These are phyloP conservation scores for Amniataba percoides DNA, from an alignment of 2,797 vertebrate species.

Conservation along the genomic window DNA sequence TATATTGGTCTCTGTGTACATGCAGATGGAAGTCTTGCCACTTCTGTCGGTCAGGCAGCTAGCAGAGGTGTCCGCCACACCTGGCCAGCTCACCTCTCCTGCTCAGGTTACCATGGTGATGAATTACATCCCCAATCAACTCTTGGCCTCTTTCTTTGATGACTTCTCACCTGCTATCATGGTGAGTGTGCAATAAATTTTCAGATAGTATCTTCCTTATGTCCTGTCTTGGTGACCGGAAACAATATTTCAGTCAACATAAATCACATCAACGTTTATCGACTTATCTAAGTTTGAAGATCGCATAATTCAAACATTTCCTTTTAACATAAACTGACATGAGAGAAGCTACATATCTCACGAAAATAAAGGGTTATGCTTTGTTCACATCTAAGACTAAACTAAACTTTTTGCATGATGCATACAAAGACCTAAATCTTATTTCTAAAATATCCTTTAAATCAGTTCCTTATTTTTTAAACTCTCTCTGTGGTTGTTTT, in stretches of 20 bases:
- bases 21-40: conserved; percentile 77
- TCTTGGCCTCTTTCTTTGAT: conserved; percentile 74
- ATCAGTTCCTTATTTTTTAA: not conserved
- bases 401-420: too few relatives aligned
- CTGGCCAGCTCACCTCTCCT: conserved; percentile 70
- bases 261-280: not conserved
- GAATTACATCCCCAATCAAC: conserved; percentile 53
- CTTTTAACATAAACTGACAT: not conserved
- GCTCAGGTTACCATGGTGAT: conserved; percentile 73
- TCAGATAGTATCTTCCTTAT: not conserved
- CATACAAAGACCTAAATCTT: too few relatives aligned
- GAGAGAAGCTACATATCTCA: not conserved
- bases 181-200: conserved; percentile 61
- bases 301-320: not conserved
- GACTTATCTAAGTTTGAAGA: not conserved
- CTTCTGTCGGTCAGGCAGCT: conserved; percentile 76
- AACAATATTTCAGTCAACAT: not conserved
- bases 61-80: conserved; percentile 73
- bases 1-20: not conserved
- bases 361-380: not conserved
- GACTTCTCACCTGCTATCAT: conserved; percentile 61
- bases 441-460: not conserved
- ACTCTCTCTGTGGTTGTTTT: not conserved
- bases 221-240: not conserved
- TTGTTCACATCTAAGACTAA: not conserved